Evolutionary conservation across 2,797 vertebrate species (phyloP).

Genomic region (Thripadectes ignobilis): DNA sequence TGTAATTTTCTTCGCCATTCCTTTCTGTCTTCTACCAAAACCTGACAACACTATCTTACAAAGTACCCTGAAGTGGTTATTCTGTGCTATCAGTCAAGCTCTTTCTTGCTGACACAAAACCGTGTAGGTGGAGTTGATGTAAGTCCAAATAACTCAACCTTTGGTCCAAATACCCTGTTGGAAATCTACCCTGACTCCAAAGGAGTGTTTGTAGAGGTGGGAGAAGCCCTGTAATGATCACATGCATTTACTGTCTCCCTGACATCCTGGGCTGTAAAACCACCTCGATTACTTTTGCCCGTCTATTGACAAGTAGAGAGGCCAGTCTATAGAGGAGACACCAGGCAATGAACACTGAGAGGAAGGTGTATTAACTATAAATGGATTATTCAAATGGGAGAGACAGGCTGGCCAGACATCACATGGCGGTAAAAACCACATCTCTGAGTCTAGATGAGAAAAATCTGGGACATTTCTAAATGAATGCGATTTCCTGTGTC

Average conservation of each 20-base stretch:
- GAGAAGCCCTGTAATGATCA: not conserved
- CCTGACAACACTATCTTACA: too few relatives aligned
- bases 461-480: not conserved
- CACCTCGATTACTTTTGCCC: not conserved
- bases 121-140: too few relatives aligned
- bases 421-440: not conserved
- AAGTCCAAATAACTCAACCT: too few relatives aligned
- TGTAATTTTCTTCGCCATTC: too few relatives aligned
- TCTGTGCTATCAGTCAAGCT: too few relatives aligned
- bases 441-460: not conserved
- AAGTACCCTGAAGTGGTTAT: too few relatives aligned
- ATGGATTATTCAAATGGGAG: not conserved
- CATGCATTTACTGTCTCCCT: not conserved
- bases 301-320: not conserved
- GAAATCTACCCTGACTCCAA: too few relatives aligned
- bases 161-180: too few relatives aligned
- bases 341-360: not conserved
- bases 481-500: not conserved
- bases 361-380: too few relatives aligned
- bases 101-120: too few relatives aligned
- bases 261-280: not conserved
- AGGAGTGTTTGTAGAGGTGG: too few relatives aligned
- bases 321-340: not conserved
- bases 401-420: not conserved
- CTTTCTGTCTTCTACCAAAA: too few relatives aligned